Percentiles rank a stretch among this genome's conserved stretches.
Conservation (phyloP, 2,113 vertebrate genomes). For the Tragelaphus buxtoni region DNA sequence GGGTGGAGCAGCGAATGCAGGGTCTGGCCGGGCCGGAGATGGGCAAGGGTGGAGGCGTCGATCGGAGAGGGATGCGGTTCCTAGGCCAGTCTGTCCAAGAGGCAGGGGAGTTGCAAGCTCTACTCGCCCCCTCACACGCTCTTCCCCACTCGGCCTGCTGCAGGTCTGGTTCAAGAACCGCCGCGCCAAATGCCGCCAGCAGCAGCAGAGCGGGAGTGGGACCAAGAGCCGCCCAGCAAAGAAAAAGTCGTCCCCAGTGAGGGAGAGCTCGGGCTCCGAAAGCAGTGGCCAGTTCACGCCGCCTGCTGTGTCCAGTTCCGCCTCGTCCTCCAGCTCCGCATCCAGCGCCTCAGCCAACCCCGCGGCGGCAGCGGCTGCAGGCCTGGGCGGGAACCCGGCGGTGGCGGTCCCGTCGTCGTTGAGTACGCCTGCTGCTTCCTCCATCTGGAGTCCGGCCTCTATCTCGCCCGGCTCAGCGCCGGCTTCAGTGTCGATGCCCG, state of each 20-base stretch:
- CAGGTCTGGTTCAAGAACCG: constrained; percentile 99
- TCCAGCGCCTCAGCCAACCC: constrained; percentile 81
- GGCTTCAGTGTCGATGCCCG: constrained; percentile 83
- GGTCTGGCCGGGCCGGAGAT: background rate
- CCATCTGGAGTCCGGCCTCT: constrained; percentile 97
- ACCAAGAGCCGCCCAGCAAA: constrained; percentile 94
- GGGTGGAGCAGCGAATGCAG: background rate
- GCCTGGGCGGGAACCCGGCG: constrained; percentile 84
- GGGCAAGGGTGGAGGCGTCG: background rate
- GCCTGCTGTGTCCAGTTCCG: constrained; percentile 91
- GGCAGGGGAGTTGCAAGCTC: background rate
- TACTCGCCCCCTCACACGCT: rapidly evolving
- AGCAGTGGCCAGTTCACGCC: constrained; percentile 99
- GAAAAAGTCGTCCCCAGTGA: constrained; percentile 95
- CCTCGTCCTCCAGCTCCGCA: constrained; percentile 90
- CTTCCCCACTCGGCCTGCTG: rapidly evolving
- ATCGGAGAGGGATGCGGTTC: background rate
- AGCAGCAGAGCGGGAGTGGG: constrained; percentile 91
- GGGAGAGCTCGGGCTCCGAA: constrained; percentile 96
- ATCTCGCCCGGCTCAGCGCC: constrained; percentile 93
- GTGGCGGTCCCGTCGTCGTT: constrained; percentile 87
- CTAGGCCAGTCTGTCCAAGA: background rate
- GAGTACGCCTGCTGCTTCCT: constrained; percentile 88
- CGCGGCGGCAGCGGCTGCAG: constrained; percentile 75
- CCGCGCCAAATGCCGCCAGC: constrained; percentile 96